phyloP scores from a whole-genome alignment of 2,797 vertebrate species.

The Poecilia wingei region DNA sequence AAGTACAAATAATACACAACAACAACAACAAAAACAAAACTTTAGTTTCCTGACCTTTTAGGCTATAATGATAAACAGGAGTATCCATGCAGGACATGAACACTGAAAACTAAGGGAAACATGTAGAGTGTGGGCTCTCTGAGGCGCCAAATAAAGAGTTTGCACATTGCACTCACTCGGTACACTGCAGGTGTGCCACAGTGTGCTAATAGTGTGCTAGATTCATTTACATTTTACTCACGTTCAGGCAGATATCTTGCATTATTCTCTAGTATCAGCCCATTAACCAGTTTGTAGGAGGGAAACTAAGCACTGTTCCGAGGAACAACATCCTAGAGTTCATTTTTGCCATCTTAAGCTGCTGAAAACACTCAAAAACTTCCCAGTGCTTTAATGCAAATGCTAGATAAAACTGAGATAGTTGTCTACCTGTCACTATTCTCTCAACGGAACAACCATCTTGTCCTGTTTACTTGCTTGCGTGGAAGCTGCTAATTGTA shows the following conservation, averaged over 20 bases:
- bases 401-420: background rate
- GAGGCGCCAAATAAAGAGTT: background rate
- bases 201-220: background rate
- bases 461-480: background rate
- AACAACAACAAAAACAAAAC: background rate
- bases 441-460: background rate
- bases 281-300: background rate
- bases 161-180: background rate
- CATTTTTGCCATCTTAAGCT: background rate
- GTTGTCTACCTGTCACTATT: background rate
- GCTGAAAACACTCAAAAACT: background rate
- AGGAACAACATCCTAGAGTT: background rate
- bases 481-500: background rate
- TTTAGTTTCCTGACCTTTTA: background rate
- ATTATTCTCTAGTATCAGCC: background rate
- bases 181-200: constrained; percentile 5
- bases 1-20: background rate
- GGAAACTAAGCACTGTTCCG: background rate
- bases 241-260: background rate
- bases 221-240: constrained; percentile 2
- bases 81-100: background rate
- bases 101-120: background rate
- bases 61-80: background rate
- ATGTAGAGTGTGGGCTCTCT: background rate
- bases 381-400: background rate